Evolutionary conservation across 2,797 vertebrate species (phyloP).

Genomic region (Gymnoscopelus braueri): DNA sequence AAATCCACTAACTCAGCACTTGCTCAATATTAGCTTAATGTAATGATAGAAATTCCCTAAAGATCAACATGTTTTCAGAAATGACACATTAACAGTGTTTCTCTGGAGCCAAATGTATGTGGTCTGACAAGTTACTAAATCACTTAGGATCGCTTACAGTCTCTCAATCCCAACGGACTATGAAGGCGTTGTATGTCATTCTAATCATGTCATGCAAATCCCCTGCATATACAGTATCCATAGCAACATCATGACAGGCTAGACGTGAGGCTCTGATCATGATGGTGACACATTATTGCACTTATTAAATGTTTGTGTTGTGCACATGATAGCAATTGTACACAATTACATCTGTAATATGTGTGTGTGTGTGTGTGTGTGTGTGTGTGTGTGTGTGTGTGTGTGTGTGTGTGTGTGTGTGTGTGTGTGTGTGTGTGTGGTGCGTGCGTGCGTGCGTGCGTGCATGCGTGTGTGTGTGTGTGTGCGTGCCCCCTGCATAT

Average conservation of each 20-base stretch:
- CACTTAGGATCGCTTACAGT: constrained; percentile 9
- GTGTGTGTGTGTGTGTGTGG: too few species aligned
- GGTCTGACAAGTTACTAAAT: constrained; percentile 34
- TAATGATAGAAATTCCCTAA: constrained; percentile 21
- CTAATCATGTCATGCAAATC: constrained; percentile 32
- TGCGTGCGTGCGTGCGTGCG: too few species aligned
- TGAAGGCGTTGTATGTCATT: constrained; percentile 15
- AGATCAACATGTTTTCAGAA: constrained; percentile 32
- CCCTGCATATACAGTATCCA: constrained; percentile 19
- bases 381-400: too few species aligned
- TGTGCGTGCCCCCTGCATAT: too few species aligned
- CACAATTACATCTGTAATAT: too few species aligned
- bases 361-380: too few species aligned
- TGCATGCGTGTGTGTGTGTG: too few species aligned
- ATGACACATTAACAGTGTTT: constrained; percentile 46
- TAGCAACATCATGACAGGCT: neutral
- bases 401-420: too few species aligned
- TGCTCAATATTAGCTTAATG: constrained; percentile 1
- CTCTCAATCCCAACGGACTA: constrained; percentile 4
- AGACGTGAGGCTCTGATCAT: constrained; percentile 14
- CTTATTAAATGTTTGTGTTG: too few species aligned
- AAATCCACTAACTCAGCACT: constrained; percentile 31
- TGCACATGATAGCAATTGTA: constrained; percentile 11
- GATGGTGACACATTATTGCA: neutral
- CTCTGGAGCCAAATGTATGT: constrained; percentile 18